Base-by-base conservation (phyloP, 2,113 vertebrate species). In the Gobius niger region DNA sequence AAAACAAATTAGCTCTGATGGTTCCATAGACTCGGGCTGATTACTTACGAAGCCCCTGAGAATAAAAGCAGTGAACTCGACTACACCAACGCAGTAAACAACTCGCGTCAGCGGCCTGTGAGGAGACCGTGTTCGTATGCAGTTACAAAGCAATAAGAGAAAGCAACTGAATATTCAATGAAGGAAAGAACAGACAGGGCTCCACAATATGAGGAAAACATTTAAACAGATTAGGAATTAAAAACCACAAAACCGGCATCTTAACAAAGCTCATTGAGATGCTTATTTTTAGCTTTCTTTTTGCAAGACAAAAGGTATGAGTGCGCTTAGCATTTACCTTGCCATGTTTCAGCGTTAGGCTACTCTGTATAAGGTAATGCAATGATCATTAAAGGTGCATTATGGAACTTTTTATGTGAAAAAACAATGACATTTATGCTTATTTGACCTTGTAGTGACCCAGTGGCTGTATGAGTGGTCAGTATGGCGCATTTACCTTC, bases 1-100 rank as follows among this genome's bases (percentile, higher is more conserved):
- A 40, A 60, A 60, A 44, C 57, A 60, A 60, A 60, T 60, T 60
- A 60, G 57, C 57, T 15, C 57, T 60, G 57, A 60, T 60, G 40
- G 57, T 40, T 60, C 13, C 10, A 16, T 60, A 60, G 57, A 42
- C 34, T 60, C 3, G 11, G 14, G 40, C 34, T 60, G 57, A 60
- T 60, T 60, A 60, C 34, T 42, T 60, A 57, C 54, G 40, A 40
- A 57, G 54, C 57, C 57, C 34, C 40, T 44, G 57, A 60, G 57
- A n/a, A 44, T 60, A 41, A 60, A 60, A 4, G 56, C 56, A 42
- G 34, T 60, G 57, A 60, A 42, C 57, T n/a, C 57, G 7, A 42
- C 57, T 44, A 42, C 57, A 44, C 40, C 57, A 44, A 60, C 57
- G 40, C 57, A 60, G 7, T 40, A 57, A 40, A 57, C 54, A 42